Base-by-base conservation (phyloP, 1,140 invertebrate species). In the Atta cephalotes region DNA sequence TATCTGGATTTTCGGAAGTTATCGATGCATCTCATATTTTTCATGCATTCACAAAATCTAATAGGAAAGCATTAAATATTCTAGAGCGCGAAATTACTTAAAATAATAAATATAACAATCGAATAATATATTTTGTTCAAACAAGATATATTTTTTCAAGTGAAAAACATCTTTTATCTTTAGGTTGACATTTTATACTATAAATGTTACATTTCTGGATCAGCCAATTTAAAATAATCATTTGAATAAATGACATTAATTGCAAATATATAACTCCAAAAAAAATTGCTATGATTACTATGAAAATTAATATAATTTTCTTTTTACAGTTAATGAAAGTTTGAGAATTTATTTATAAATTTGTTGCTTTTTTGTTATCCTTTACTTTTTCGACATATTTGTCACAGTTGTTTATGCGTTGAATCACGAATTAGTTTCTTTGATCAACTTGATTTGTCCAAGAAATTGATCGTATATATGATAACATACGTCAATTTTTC, bases 341-440 rank as follows among this genome's bases (percentile, higher is more conserved):
- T 62, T 2, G 39, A 51, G 18, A 51, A 28, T 18, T 62, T 62
- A 28, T 12, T 28, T 28, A 21, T 65, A 65, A 65, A 65, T 31
- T 31, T 31, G 28, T 31, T 31, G 28, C 28, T 31, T 3, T 31
- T 31, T 4, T 31, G 28, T 31, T 31, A 31, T 65, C n/a, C 35
- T 0, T 51, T 62, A 9, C 31, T 16, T 65, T 45, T 78, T 78
- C 28, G 18, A 1, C 5, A 31, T 60, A 18, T 53, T 53, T 35
- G 31, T 87, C 82, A 74, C 82, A 74, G 31, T 90, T 56, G 28
- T n/a, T 87, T 63, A 35, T 76, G 62, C 77, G 49, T 49, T 82
- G 63, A 51, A 71, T 74, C 53, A 70, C 16, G 85, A 87, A 90
- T 90, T 87, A 90, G 85, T 87, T 88, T 87, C 25, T 31, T 5